A percentile compares a stretch with the other conserved stretches of the same genome.
Conservation (phyloP, 1,140 invertebrate genomes). For the Drosophila pallidifrons region DNA sequence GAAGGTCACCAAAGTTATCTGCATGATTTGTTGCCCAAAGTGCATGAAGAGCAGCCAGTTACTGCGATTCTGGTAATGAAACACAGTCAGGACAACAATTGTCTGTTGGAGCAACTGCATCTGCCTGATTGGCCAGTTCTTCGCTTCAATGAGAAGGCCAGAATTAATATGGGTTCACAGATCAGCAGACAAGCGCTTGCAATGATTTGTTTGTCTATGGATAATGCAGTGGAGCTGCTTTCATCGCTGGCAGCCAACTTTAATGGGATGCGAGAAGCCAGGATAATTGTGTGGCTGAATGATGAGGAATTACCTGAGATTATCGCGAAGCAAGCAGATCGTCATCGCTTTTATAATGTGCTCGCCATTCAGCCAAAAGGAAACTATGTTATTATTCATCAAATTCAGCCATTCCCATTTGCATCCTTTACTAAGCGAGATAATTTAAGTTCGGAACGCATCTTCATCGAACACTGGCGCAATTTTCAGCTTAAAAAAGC, state of each 20-base stretch:
- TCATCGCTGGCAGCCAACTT: constrained; percentile 40
- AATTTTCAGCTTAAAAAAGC: constrained; percentile 46
- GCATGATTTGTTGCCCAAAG: constrained; percentile 23
- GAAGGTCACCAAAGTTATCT: constrained; percentile 5
- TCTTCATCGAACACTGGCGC: constrained; percentile 35
- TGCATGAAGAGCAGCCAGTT: constrained; percentile 37
- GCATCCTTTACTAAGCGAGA: neutral
- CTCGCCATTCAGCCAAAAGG: constrained; percentile 15
- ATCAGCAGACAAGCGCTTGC: constrained; percentile 21
- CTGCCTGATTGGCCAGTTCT: constrained; percentile 40
- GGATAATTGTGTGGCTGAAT: constrained; percentile 50
- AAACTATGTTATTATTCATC: neutral
- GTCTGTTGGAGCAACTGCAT: constrained; percentile 30
- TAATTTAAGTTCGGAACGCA: neutral
- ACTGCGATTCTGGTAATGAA: constrained; percentile 46
- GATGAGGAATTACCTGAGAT: neutral
- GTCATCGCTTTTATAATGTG: constrained; percentile 36
- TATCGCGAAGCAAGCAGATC: neutral
- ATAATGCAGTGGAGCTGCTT: neutral
- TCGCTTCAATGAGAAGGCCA: constrained; percentile 29
- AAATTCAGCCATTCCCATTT: constrained; percentile 48
- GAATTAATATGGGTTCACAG: neutral
- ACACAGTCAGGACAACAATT: neutral
- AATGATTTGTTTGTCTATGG: constrained; percentile 33
- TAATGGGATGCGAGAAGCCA: constrained; percentile 40